Evolutionary conservation across 2,888 invertebrate genomes (phyloP), one percentile per base, ranked within the genome.

Genomic region (Cordilura impudica): DNA sequence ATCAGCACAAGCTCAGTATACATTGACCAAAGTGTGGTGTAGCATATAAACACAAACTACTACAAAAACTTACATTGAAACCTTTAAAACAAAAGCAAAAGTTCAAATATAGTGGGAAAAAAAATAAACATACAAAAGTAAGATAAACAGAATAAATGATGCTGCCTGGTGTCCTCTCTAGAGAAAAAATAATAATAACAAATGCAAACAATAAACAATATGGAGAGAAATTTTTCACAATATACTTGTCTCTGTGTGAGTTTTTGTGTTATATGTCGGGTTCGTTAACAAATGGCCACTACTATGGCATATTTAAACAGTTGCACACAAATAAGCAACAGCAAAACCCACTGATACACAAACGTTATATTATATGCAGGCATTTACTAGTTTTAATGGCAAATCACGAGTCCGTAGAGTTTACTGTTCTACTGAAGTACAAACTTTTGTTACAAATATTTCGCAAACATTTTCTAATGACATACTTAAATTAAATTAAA

Each of bases 131-230:
- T n/a, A n/a, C n/a, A n/a, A n/a, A n/a, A n/a, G n/a, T n/a, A n/a
- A n/a, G n/a, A n/a, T n/a, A n/a, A n/a, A 21, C 47, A 67, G 14
- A 8, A 66, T 71, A 66, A 77, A 71, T 66, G 53, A 54, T 71
- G 65, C 45, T 39, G 60, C 61, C 45, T 60, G 53, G 60, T 66
- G 66, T 54, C 47, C 60, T 77, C 54, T 60, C 77, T 45, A 26
- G 71, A 61, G 71, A 72, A 71, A 77, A n/a, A n/a, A n/a, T n/a
- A n/a, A n/a, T n/a, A n/a, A n/a, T n/a, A n/a, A n/a, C n/a, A n/a
- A n/a, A n/a, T 67, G 71, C 49, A 61, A 77, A 77, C 66, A 67
- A 72, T 67, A 77, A 77, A 66, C 53, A 77, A 66, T 61, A 26
- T 77, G 47, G 14, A 18, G 23, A 7, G 7, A 16, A 14, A 14